Evolutionary conservation across 2,113 vertebrate genomes (phyloP), one percentile per base, ranked within the genome.

Genomic region (Sceloporus undulatus): DNA sequence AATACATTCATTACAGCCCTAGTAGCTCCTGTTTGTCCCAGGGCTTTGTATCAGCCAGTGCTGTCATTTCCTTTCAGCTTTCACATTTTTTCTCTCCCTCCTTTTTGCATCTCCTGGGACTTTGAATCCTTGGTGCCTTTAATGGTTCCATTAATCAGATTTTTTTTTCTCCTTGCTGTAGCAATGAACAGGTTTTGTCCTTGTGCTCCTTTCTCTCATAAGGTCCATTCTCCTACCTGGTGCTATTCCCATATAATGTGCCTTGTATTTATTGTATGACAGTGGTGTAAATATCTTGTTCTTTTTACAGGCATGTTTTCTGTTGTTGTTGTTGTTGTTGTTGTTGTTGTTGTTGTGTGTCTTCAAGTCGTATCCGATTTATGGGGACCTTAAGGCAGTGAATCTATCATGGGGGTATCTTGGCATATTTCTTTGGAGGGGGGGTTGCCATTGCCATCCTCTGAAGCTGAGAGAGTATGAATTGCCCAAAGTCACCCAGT

Each of bases 1-100:
- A 84, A 84, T 75, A 73, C 27, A 82, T 88, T 70, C 25, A 40
- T 88, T 84, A 88, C n/a, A 42, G 54, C 25, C 18, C 48, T 21
- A 70, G n/a, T 14, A 16, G 74, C 62, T 70, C n/a, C 75, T 84
- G 14, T 71, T 78, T 88, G 82, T 78, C 74, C 62, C 5, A 18
- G 16, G 48, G 74, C 48, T 54, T 84, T 40, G 65, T 40, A 14
- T 84, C 62, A 70, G 14, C n/a, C 3, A n/a, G 23, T 54, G 25
- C 65, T 79, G 23, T 56, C 85, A 40, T 42, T 71, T 77, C 25
- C 25, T 88, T 79, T 79, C 40, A 29, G 62, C 40, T 52, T 34
- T 62, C 38, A 23, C 42, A 27, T 14, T 18, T n/a, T 56, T 10
- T 70, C 7, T 85, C 83, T 52, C 11, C 7, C 16, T 16, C 11